phyloP scores from a whole-genome alignment of 2,888 invertebrate genomes.

The Apamea anceps region DNA sequence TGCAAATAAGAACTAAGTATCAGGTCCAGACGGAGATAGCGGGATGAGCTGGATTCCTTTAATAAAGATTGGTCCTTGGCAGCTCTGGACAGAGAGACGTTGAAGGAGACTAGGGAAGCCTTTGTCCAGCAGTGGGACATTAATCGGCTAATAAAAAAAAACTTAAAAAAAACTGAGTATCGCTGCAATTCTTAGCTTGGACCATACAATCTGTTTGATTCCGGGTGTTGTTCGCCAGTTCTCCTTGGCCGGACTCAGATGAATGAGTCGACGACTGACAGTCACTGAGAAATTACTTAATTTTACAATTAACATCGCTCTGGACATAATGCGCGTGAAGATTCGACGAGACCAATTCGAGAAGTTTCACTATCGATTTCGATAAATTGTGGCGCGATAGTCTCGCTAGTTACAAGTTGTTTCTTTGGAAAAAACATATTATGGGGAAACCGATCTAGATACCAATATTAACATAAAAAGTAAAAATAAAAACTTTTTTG shows the following conservation, averaged over 20 bases:
- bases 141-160: background rate
- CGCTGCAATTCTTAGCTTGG: conserved; percentile 23
- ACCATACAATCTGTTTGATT: conserved; percentile 57
- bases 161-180: background rate
- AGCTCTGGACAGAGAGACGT: background rate
- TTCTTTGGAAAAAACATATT: background rate
- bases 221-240: conserved; percentile 67
- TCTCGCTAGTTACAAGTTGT: too few relatives aligned
- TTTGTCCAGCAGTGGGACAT: background rate
- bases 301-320: conserved; percentile 69
- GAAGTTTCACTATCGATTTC: conserved; percentile 58
- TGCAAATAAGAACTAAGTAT: background rate
- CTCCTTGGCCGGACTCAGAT: conserved; percentile 70
- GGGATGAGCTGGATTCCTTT: background rate
- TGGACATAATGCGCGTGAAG: conserved; percentile 59
- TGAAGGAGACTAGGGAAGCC: background rate
- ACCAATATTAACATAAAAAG: too few relatives aligned
- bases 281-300: conserved; percentile 72
- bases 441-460: background rate
- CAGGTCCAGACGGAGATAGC: background rate
- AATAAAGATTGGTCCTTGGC: background rate
- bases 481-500: too few relatives aligned
- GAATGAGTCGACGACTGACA: conserved; percentile 64
- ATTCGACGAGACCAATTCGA: conserved; percentile 53
- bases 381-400: conserved; percentile 10